A percentile compares a stretch with the other conserved stretches of the same genome.
These are phyloP conservation scores for Proteles cristata DNA, from an alignment of 2,113 vertebrate species.

Conservation along the genomic window DNA sequence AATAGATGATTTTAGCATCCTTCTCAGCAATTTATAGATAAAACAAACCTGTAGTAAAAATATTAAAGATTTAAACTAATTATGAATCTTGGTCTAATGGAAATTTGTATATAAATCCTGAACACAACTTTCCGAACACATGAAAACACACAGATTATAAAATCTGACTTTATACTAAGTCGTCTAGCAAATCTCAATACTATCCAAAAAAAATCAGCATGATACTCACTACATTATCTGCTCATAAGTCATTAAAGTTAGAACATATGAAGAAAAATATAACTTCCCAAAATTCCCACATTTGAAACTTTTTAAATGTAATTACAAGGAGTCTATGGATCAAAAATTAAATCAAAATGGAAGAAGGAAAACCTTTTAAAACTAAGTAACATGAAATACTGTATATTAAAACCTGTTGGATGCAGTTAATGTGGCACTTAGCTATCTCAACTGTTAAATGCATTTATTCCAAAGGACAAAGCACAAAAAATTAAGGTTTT, in stretches of 20 bases:
- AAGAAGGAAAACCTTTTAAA: not conserved
- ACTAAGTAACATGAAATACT: not conserved
- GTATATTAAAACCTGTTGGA: not conserved
- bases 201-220: not conserved
- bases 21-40: not conserved
- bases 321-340: not conserved
- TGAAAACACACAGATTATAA: too few species aligned
- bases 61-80: not conserved
- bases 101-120: not conserved
- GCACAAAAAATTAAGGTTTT: not conserved
- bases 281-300: not conserved
- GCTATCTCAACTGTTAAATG: not conserved
- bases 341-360: not conserved
- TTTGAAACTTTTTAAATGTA: not conserved
- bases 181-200: slow-evolving; percentile 2
- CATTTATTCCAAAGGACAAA: not conserved
- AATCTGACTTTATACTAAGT: not conserved
- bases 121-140: slow-evolving; percentile 11
- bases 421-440: not conserved
- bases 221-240: not conserved
- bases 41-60: not conserved
- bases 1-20: not conserved
- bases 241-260: not conserved
- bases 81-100: not conserved
- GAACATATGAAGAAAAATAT: not conserved